A percentile compares a stretch with the other conserved stretches of the same genome.
These are phyloP conservation scores for Limanda limanda DNA, from an alignment of 2,113 vertebrate species.

Conservation along the genomic window DNA sequence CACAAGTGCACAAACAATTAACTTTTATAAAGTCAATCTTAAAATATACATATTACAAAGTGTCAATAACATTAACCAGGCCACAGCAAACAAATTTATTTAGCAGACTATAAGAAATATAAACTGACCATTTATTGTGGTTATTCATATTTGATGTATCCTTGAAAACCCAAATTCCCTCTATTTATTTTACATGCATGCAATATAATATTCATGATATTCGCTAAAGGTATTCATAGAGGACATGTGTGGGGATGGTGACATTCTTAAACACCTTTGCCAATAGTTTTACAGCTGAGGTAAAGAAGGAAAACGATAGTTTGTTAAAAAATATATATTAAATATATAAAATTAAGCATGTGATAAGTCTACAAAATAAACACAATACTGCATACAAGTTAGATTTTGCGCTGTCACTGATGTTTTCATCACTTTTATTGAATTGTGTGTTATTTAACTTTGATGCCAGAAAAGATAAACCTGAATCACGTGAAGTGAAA, in stretches of 20 bases:
- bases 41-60: too few relatives aligned
- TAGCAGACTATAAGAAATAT: too few relatives aligned
- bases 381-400: not conserved
- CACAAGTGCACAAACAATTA: too few relatives aligned
- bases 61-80: too few relatives aligned
- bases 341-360: too few relatives aligned
- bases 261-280: too few relatives aligned
- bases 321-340: not conserved
- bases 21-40: too few relatives aligned
- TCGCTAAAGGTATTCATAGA: not conserved
- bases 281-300: too few relatives aligned
- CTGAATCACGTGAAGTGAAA: constrained; percentile 3
- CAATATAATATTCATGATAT: not conserved
- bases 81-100: too few relatives aligned
- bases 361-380: too few relatives aligned
- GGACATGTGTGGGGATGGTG: not conserved
- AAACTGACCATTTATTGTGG: not conserved
- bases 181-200: not conserved
- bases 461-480: not conserved
- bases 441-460: not conserved
- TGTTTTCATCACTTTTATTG: not conserved
- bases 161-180: not conserved
- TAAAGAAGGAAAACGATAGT: not conserved
- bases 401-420: not conserved
- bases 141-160: not conserved